A percentile compares a stretch with the other conserved stretches of the same genome.
phyloP scores from a whole-genome alignment of 1,140 invertebrate genomes.

The Drosophila mojavensis region DNA sequence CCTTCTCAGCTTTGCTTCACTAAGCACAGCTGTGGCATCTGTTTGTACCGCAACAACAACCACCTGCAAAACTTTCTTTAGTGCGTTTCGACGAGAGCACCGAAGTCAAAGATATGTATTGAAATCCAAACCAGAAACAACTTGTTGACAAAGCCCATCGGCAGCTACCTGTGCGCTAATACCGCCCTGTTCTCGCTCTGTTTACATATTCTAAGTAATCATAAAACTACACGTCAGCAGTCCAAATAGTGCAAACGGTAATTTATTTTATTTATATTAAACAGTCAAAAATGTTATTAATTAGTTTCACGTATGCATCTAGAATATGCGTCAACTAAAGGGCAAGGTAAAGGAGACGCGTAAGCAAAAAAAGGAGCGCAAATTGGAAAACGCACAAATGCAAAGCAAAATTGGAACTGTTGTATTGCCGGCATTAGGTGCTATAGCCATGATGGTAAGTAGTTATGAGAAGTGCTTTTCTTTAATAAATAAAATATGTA shows the following conservation, averaged over 20 bases:
- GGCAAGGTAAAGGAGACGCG: slow-evolving; percentile 81
- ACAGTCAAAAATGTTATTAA: not conserved
- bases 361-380: slow-evolving; percentile 81
- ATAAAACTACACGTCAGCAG: slow-evolving; percentile 53
- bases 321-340: slow-evolving; percentile 78
- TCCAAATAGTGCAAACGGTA: slow-evolving; percentile 14
- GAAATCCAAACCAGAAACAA: slow-evolving; percentile 36
- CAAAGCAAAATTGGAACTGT: slow-evolving; percentile 73
- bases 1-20: slow-evolving; percentile 2
- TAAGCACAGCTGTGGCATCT: slow-evolving; percentile 32
- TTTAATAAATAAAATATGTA: not conserved
- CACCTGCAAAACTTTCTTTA: slow-evolving; percentile 27
- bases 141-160: slow-evolving; percentile 48
- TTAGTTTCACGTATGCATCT: not conserved
- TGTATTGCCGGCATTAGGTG: slow-evolving; percentile 71
- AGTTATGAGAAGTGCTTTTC: too few species aligned
- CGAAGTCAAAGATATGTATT: slow-evolving; percentile 16
- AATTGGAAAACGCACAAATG: slow-evolving; percentile 70
- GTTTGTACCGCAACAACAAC: slow-evolving; percentile 31
- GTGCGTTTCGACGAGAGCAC: slow-evolving; percentile 11
- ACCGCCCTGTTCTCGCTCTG: not conserved
- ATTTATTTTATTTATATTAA: not conserved
- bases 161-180: slow-evolving; percentile 7
- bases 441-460: slow-evolving; percentile 51
- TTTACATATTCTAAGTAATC: slow-evolving; percentile 34